Base-by-base conservation (phyloP, 2,113 vertebrate species). In the Myxocyprinus asiaticus region DNA sequence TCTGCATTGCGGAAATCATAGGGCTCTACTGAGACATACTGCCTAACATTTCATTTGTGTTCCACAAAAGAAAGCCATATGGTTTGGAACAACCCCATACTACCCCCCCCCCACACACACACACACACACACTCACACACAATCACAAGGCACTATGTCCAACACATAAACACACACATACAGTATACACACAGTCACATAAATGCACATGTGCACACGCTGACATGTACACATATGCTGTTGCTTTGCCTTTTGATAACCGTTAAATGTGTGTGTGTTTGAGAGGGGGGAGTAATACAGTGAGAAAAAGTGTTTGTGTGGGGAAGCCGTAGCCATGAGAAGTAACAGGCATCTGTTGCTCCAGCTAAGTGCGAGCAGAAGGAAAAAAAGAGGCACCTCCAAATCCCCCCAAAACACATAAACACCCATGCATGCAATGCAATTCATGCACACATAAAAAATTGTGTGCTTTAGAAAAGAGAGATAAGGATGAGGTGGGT, bases 331-430 rank as follows among this genome's bases (percentile, higher is more conserved):
- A 80, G 68, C 69, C 58, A 77, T 43, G 15, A 48, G 61, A 81
- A 75, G 73, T 75, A 83, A 74, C 83, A 85, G 81, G 84, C 89
- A 90, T 89, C 88, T 91, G 88, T 89, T 90, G 90, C 88, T 87
- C 84, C 84, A 79, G 79, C 85, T 85, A 79, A 83, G 85, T 85
- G 81, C 50, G 11, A 67, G 58, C 79, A 62, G 78, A 33, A 33
- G 22, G 22, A 33, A 33, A 80, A 15, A 77, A 61, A 77, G 15
- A 15, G 9, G 14, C 48, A 75, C 47, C 45, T 63, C 64, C 70
- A 17, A 68, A 82, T 65, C 74, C 53, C 82, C 84, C 44, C 5
- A 48, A 80, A 43, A 64, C 59, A 33, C 69, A 66, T 45, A 70
- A 17, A 56, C 42, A 74, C 11, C 71, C 42, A 58, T 50, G 77